Evolutionary conservation across 1,140 invertebrate genomes (phyloP).

Genomic region (Melipona quadrifasciata): DNA sequence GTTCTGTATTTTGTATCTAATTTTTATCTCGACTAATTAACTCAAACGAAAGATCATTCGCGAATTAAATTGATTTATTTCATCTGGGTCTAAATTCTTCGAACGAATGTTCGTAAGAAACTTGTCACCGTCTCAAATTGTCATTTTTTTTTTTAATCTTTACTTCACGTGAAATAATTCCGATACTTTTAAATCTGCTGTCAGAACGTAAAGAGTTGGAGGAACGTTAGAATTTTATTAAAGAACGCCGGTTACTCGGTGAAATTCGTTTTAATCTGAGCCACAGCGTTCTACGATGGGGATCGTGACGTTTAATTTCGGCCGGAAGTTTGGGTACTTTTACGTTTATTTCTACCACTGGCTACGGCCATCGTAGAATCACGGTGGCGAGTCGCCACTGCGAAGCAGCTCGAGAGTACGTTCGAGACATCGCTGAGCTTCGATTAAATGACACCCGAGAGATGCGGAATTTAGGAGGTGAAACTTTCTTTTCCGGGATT

Average conservation of each 20-base stretch:
- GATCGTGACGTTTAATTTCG: neutral
- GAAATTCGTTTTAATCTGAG: constrained; percentile 19
- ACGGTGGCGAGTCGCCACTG: neutral
- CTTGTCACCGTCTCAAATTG: too few species aligned
- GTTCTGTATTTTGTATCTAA: too few species aligned
- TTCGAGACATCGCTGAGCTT: constrained; percentile 41
- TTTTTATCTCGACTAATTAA: too few species aligned
- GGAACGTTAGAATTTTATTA: too few species aligned
- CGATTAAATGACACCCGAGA: constrained; percentile 62
- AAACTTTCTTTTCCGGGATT: constrained; percentile 53
- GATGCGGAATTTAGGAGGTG: constrained; percentile 47
- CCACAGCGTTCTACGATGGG: neutral
- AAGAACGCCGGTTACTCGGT: neutral
- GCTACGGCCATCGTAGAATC: constrained; percentile 12
- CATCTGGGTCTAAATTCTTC: too few species aligned
- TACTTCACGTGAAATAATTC: too few species aligned
- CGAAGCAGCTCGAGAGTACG: constrained; percentile 26
- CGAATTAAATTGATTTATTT: too few species aligned
- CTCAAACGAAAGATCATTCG: too few species aligned
- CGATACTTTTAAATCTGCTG: too few species aligned
- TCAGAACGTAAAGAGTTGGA: too few species aligned
- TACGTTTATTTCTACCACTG: constrained; percentile 22
- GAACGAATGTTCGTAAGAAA: too few species aligned
- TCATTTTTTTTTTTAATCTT: too few species aligned
- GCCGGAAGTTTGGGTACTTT: neutral